Base-by-base conservation (phyloP, 2,888 invertebrate genomes). In the Ypsolopha sequella region DNA sequence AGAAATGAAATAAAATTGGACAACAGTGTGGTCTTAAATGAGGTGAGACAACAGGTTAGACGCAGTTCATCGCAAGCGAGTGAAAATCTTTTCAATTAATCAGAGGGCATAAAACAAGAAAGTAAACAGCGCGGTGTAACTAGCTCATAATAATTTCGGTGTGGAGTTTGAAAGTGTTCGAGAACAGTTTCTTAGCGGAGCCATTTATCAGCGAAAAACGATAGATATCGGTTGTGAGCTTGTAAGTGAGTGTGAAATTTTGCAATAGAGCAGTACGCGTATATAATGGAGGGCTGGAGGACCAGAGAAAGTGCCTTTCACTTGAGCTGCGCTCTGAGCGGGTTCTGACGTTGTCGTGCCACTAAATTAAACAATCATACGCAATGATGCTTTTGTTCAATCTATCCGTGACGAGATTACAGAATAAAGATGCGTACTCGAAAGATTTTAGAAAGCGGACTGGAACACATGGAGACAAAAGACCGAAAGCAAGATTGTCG, bases 231-330 rank as follows among this genome's bases (percentile, higher is more conserved):
- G 35, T 70, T 66, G 65, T 59, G 24, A 24, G 24, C 24, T 63
- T 67, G 64, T 67, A 64, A 73, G 70, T 66, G 70, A 73, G 77
- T 79, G 84, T 77, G 76, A 81, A 80, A 77, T 78, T 81, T 76
- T 73, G 81, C 80, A 76, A 76, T 71, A 73, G 70, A 75, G 67
- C 51, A 50, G 45, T 38, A 67, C 66, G 68, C 66, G 70, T 68
- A 66, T 69, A 66, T 52, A 66, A 66, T 61, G 61, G 70, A 81
- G 78, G 80, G 79, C 79, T 77, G 68, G 63, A 84, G 85, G 84
- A 85, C 79, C 69, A 68, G 82, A 77, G 85, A 86, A 86, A 86
- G 86, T 75, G 62, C 80, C 85, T 85, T 84, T 86, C 85, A 80
- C 85, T 81, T 66, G 62, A 61, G 59, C 65, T 63, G 65, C 60